phyloP scores from a whole-genome alignment of 2,888 invertebrate species.

The Mythimna pallens region DNA sequence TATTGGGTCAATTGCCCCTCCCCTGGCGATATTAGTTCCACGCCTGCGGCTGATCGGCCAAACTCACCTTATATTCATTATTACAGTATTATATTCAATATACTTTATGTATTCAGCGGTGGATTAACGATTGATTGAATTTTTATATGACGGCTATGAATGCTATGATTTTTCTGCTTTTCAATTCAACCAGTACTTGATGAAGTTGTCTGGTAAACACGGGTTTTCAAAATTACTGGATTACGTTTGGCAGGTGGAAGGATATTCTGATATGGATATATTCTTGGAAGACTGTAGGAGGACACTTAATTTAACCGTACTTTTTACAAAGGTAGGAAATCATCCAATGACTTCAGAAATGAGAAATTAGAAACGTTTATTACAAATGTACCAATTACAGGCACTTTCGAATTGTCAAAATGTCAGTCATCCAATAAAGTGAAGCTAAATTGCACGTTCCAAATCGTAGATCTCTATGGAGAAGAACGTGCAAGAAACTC shows the following conservation, averaged over 20 bases:
- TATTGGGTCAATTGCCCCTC: constrained; percentile 81
- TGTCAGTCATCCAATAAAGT: too few relatives aligned
- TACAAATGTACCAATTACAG: too few relatives aligned
- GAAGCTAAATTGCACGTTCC: too few relatives aligned
- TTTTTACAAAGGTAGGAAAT: too few relatives aligned
- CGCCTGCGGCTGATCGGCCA: constrained; percentile 62
- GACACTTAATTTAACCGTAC: background rate
- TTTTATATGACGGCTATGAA: constrained; percentile 57
- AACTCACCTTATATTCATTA: constrained; percentile 66
- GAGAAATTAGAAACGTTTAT: too few relatives aligned
- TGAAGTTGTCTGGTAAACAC: constrained; percentile 35
- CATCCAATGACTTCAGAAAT: too few relatives aligned
- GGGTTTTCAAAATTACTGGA: constrained; percentile 21
- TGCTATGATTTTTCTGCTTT: constrained; percentile 22
- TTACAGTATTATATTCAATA: constrained; percentile 67
- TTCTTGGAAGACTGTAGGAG: background rate
- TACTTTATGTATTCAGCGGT: constrained; percentile 58
- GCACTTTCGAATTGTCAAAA: too few relatives aligned
- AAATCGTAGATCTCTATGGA: too few relatives aligned
- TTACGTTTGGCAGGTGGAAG: constrained; percentile 4
- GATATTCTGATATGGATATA: background rate
- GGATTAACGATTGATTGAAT: constrained; percentile 59
- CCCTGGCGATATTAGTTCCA: constrained; percentile 68
- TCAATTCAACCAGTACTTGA: constrained; percentile 32
- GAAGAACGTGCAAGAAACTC: too few relatives aligned